A percentile compares a stretch with the other conserved stretches of the same genome.
These are phyloP conservation scores for Halocynthia aurantium DNA, from an alignment of 23 tunicate genomes.

Conservation along the genomic window DNA sequence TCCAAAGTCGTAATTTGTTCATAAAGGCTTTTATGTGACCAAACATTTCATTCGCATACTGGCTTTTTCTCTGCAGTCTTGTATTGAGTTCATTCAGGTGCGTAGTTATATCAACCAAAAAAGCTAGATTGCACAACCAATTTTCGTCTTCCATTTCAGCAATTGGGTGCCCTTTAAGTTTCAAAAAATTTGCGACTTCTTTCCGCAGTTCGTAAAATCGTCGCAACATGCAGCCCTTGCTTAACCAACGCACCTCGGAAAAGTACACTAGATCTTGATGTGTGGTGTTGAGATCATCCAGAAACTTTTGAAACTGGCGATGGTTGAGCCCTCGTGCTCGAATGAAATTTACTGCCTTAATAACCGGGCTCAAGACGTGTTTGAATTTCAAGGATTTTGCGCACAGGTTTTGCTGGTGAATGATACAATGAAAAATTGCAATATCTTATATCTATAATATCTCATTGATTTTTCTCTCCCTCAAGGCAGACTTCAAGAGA, in stretches of 20 bases:
- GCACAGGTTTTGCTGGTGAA: slow-evolving; percentile 22
- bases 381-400: slow-evolving; percentile 11
- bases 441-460: too few relatives aligned
- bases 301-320: slow-evolving; percentile 22
- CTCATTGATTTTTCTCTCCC: slow-evolving; percentile 26
- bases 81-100: slow-evolving; percentile 39
- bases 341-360: slow-evolving; percentile 3
- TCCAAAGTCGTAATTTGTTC: slow-evolving; percentile 35
- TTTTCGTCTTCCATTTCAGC: slow-evolving; percentile 37
- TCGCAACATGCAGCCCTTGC: slow-evolving; percentile 27
- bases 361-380: slow-evolving; percentile 1
- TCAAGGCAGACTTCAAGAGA: slow-evolving; percentile 24
- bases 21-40: slow-evolving; percentile 40
- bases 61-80: slow-evolving; percentile 31
- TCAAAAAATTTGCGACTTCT: slow-evolving; percentile 33
- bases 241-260: slow-evolving; percentile 12
- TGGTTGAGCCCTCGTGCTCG: slow-evolving; percentile 23
- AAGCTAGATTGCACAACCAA: slow-evolving; percentile 44
- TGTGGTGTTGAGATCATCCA: slow-evolving; percentile 26
- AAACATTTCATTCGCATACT: slow-evolving; percentile 38
- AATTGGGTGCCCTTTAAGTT: slow-evolving; percentile 22
- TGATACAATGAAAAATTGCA: slow-evolving; percentile 15
- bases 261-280: slow-evolving; percentile 7
- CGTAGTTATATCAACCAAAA: slow-evolving; percentile 37
- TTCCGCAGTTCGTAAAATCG: slow-evolving; percentile 32